These are phyloP conservation scores for Platypus cylindrus DNA, from an alignment of 2,888 invertebrate genomes.

Conservation along the genomic window DNA sequence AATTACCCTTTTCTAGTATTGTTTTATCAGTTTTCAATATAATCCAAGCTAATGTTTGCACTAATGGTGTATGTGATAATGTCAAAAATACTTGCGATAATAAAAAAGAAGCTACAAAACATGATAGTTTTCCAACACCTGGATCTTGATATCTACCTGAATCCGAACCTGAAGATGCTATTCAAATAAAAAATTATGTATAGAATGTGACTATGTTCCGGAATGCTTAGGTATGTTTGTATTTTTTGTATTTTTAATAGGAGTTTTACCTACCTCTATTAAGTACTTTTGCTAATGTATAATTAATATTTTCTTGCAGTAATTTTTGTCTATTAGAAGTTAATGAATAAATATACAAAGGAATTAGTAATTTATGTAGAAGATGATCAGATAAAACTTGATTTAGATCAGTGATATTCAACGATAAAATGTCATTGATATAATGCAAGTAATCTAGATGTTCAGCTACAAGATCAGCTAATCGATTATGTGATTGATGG, in stretches of 20 bases:
- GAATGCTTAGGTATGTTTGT: background rate
- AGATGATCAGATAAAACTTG: conserved; percentile 89
- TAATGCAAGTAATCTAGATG: conserved; percentile 96
- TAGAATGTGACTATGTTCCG: background rate
- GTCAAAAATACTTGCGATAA: conserved; percentile 92
- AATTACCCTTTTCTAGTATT: conserved; percentile 28
- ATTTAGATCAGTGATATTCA: conserved; percentile 85
- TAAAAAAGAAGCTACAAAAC: conserved; percentile 81
- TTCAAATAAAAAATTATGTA: conserved; percentile 3
- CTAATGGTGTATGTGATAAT: conserved; percentile 79
- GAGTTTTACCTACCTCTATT: conserved; percentile 8
- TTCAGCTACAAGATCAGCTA: conserved; percentile 91
- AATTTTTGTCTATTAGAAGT: conserved; percentile 36
- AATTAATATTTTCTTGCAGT: conserved; percentile 46
- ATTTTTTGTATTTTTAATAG: background rate
- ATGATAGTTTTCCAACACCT: conserved; percentile 54
- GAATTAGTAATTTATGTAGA: conserved; percentile 82
- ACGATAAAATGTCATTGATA: conserved; percentile 87
- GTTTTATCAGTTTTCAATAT: conserved; percentile 67
- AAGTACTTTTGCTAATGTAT: conserved; percentile 32
- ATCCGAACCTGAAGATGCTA: conserved; percentile 10
- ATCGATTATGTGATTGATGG: conserved; percentile 78
- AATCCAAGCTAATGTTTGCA: conserved; percentile 81
- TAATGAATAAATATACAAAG: conserved; percentile 86
- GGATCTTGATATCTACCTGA: conserved; percentile 18